Base-by-base conservation (phyloP, 2,888 invertebrate species). In the Linnaemya vulpina region DNA sequence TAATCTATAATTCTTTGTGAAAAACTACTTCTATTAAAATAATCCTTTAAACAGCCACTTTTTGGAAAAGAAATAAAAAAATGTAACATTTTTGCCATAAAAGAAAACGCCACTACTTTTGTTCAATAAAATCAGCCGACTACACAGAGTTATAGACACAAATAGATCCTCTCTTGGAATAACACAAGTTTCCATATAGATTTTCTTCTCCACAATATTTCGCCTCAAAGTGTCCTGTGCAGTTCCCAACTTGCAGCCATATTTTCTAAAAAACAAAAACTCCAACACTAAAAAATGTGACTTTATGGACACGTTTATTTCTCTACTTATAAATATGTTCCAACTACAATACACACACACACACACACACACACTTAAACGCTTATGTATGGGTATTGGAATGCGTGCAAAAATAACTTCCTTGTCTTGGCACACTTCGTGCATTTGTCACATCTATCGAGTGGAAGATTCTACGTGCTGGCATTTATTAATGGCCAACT, bases 401-500 rank as follows among this genome's bases (percentile, higher is more conserved):
- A 40, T 11, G 11, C 15, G n/a, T 51, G 51, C 13, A 22, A 43
- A 40, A 71, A 43, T 1, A 38, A 58, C 40, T 74, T 74, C 43
- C 13, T 25, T 63, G 17, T 15, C 55, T 35, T 55, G 22, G 17
- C 76, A 40, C 58, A 67, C 22, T 62, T 40, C 63, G 25, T 78
- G 81, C 75, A 84, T 63, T 79, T 84, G 85, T 77, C 85, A 70
- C 74, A 30, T 60, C 53, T 55, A 49, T 60, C 58, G 60, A 63
- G 20, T 70, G 75, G 79, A 53, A 70, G 73, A 67, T 65, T 62
- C 17, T 76, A 62, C 68, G 82, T 83, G 80, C 75, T 86, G 87
- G 71, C 84, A 79, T 87, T 88, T 87, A 86, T 87, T 86, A 88
- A 87, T 86, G 87, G 75, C 84, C 84, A 86, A 82, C 84, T 86